Evolutionary conservation across 2,888 invertebrate genomes (phyloP), one percentile per base, ranked within the genome.

Genomic region (Andrena camellia): DNA sequence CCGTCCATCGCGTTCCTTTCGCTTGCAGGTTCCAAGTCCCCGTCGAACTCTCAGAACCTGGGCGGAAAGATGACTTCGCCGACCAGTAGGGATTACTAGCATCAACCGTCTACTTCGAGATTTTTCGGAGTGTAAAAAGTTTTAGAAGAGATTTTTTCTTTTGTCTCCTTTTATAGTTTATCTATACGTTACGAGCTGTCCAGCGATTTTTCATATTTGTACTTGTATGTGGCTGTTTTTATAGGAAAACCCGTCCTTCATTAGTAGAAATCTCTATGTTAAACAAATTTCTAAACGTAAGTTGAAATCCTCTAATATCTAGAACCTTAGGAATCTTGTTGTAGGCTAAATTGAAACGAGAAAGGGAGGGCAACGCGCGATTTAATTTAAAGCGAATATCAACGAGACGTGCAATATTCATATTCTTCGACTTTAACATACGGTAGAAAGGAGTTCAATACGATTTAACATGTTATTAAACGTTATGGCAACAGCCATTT

Each of bases 11-110:
- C 52, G 20, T 13, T 31, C 0, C 0, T 35, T 70, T 64, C 8
- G 17, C 29, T 62, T 64, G 8, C 48, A 94, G 94, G 93, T 89
- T 91, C 92, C 66, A 94, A 94, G 88, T 94, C 93, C 42, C 90
- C 93, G 68, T 93, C 94, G 7, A 93, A 92, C 67, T 91, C 92
- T 8, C 92, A 93, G 89, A 93, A 92, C 87, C 88, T 93, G 17
- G 88, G 90, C 63, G 93, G 92, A 66, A 93, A 93, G 78, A 82
- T 93, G 74, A 93, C 93, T 17, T 93, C 93, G 7, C 93, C 93
- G 42, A 93, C 91, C n/a, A 90, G 90, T 72, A 90, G 92, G 73
- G 91, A 93, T 90, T 93, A 93, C 80, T 93, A 93, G 90, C 88
- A 87, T 84, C 85, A 86, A 76, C 69, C 76, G 67, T 80, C 74